Base-by-base conservation (phyloP, 1,140 invertebrate genomes). In the Stratiolaelaps scimitus region DNA sequence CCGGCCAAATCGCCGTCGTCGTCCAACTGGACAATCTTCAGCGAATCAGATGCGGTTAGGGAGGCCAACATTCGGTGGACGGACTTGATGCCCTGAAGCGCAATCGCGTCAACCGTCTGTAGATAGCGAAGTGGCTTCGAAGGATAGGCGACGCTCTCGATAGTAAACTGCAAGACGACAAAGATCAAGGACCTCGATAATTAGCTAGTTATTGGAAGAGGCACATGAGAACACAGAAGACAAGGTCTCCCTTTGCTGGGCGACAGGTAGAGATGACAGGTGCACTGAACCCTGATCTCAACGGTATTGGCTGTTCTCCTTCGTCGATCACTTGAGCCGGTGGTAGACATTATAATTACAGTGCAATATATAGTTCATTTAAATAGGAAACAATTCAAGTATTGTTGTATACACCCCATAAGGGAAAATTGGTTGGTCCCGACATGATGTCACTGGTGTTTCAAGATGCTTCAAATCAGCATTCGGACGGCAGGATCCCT, bases 21-120 rank as follows among this genome's bases (percentile, higher is more conserved):
- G 34, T 26, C 17, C 2, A 60, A 23, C 23, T 34, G 53, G 15
- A 60, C 53, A 23, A 60, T 29, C 34, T 60, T 60, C 26, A 60
- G 15, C 15, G 26, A 29, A 23, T 60, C 53, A 2, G 53, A 60
- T 60, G 15, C 26, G 17, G 53, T 60, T 34, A 60, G 23, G 2
- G n/a, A 26, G 17, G 26, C 53, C 15, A 60, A 26, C 15, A 60
- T 29, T 2, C 20, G 17, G 23, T 60, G 53, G 26, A 26, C 34
- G 2, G 53, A 60, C 10, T 60, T 60, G 13, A 60, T 34, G 13
- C 23, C 23, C 26, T 60, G 53, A 1, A 60, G 53, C 2, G 20
- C 53, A 26, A 60, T 60, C 26, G 53, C 53, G 10, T 60, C 53
- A 26, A 60, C 53, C 6, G 17, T 19, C 20, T 26, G 53, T 26